Evolutionary conservation across 2,888 invertebrate species (phyloP), one percentile per base, ranked within the genome.

Genomic region (Hypolimnas misippus): DNA sequence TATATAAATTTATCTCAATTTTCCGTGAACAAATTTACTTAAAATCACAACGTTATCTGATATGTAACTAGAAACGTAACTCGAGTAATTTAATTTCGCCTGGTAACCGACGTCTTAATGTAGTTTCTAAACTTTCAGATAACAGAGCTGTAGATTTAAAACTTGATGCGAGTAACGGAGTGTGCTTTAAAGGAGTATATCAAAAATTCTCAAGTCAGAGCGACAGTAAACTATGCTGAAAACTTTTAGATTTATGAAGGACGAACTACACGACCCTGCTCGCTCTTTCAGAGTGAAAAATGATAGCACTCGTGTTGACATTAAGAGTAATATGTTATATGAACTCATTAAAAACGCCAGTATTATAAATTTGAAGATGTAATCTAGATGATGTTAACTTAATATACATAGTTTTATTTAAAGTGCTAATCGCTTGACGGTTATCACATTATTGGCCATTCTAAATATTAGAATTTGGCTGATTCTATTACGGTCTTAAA

Each of bases 211-310:
- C 25, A 63, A 68, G 60, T 66, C 63, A 61, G 46, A 51, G 60
- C 65, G 69, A 67, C 69, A 64, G 57, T 69, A 63, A 67, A 67
- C 63, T 70, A 61, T 63, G 62, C 63, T 63, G 66, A 57, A 66
- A 70, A 66, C 65, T 70, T 69, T 67, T 59, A 61, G 68, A 69
- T 69, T 70, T 70, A 70, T 70, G 66, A 56, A 62, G 57, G 54
- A 55, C 58, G 50, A 29, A 53, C 57, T 56, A 56, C 44, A 53
- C 52, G 42, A 53, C 54, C 42, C 53, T 42, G 42, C 35, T 54
- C 46, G 19, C 16, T 21, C 25, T 60, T 40, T 46, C 52, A 46
- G 53, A 60, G 46, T 57, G 64, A 57, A 64, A 64, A 64, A 60
- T 64, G 49, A 64, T 64, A 57, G 49, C 49, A 16, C 31, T 17